phyloP scores from a whole-genome alignment of 2,888 invertebrate genomes.

The Prosapia bicincta region DNA sequence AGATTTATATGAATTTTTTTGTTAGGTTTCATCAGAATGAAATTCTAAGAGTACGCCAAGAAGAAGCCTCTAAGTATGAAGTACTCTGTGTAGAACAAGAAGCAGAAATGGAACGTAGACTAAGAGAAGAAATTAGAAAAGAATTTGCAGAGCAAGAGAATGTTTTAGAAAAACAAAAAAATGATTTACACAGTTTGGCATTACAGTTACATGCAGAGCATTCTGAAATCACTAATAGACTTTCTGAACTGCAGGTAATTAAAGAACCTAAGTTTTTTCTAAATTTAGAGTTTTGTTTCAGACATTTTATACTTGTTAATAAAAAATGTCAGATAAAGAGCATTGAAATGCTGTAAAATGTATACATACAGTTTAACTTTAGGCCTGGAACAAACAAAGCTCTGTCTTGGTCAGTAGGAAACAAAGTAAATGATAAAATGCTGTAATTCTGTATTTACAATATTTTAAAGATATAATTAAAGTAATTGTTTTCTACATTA shows the following conservation, averaged over 20 bases:
- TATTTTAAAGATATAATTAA: too few relatives aligned
- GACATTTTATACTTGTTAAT: too few relatives aligned
- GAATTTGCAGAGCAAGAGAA: not conserved
- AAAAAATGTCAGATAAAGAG: too few relatives aligned
- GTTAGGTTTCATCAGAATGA: not conserved
- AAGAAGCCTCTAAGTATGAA: not conserved
- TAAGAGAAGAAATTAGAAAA: slow-evolving; percentile 7
- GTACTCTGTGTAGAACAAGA: not conserved
- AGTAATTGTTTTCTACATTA: too few relatives aligned
- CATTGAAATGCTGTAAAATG: too few relatives aligned
- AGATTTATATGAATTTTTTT: not conserved
- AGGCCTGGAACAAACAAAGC: too few relatives aligned
- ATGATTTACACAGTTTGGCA: slow-evolving; percentile 7
- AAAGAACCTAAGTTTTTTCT: too few relatives aligned
- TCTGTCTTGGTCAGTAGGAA: too few relatives aligned
- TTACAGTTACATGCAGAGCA: slow-evolving; percentile 2
- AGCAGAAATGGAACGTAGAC: not conserved
- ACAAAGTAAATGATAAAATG: too few relatives aligned
- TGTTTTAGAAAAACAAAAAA: slow-evolving; percentile 1
- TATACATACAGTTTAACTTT: too few relatives aligned
- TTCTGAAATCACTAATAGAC: slow-evolving; percentile 6
- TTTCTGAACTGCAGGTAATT: slow-evolving; percentile 14
- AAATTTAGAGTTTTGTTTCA: too few relatives aligned
- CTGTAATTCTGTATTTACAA: too few relatives aligned
- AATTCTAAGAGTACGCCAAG: not conserved